Evolutionary conservation across 2,113 vertebrate species (phyloP), one percentile per base, ranked within the genome.

Genomic region (Oncorhynchus clarkii): DNA sequence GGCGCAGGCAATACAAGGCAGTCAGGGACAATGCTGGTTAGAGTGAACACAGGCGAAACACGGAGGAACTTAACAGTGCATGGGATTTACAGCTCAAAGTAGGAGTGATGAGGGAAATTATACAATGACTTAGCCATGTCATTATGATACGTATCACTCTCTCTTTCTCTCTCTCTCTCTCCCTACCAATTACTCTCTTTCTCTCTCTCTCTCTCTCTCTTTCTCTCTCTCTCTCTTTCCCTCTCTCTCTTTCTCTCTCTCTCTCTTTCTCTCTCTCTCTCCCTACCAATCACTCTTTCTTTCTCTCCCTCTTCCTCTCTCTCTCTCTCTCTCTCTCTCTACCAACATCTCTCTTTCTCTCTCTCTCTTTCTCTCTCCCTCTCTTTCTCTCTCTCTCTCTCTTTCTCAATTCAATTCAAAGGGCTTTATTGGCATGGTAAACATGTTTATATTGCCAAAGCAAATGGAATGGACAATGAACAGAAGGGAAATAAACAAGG

Each of bases 61-160:
- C 65, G n/a, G 18, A 29, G 39, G 78, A 49, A 78, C 75, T 87
- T 85, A 87, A 80, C 78, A 79, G 64, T 68, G 76, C 80, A 71
- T 75, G 67, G 80, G 80, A 78, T 88, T 83, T 77, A 79, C 71
- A 73, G 75, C 82, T 75, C 64, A 76, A 71, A 75, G 70, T 65
- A 77, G 45, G 51, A 83, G 75, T 86, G 80, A 86, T 84, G 80
- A 80, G 75, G 67, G 75, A 75, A 83, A 84, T 86, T 78, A 87
- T 80, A 82, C 78, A 80, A 82, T 68, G 80, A 65, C 70, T 76
- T 29, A 68, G 77, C 74, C 64, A 73, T 78, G 82, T 87, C 88
- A 69, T 66, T 66, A 81, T 72, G 78, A 71, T 78, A 68, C 80
- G 81, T 73, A 80, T 68, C 74, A 11, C 67, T 22, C 31, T 22